Conservation (phyloP, 64 coral and sea anemone species). For the Montipora efflorescens region DNA sequence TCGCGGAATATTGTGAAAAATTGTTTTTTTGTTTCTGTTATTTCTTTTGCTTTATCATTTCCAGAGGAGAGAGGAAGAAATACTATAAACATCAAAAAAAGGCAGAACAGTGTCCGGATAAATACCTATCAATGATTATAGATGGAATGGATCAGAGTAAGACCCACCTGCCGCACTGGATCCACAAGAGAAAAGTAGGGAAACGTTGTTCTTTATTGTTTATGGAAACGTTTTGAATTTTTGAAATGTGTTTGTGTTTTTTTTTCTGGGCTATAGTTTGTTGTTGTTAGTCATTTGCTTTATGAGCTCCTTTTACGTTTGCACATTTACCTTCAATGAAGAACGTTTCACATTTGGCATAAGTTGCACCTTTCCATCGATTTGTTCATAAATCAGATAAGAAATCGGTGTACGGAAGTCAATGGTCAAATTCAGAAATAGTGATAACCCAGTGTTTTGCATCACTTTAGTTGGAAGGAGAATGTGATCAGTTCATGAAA, state of each 20-base stretch:
- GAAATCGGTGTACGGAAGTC: too few species aligned
- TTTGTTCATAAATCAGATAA: too few species aligned
- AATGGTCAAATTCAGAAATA: too few species aligned
- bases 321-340: neutral
- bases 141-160: constrained; percentile 76
- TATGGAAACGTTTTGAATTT: neutral
- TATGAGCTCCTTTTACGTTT: too few species aligned
- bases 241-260: neutral
- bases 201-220: neutral
- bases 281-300: neutral
- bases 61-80: constrained; percentile 64
- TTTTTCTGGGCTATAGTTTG: neutral
- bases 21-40: neutral
- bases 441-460: neutral
- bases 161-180: constrained; percentile 66
- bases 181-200: constrained; percentile 52
- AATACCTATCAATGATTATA: constrained; percentile 59
- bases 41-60: neutral
- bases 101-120: constrained; percentile 50
- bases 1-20: neutral
- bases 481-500: constrained; percentile 38
- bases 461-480: constrained; percentile 59
- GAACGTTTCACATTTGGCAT: neutral
- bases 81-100: constrained; percentile 82
- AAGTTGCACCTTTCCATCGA: neutral